Conservation (phyloP, 2,797 vertebrate genomes). For the Trachops cirrhosus region DNA sequence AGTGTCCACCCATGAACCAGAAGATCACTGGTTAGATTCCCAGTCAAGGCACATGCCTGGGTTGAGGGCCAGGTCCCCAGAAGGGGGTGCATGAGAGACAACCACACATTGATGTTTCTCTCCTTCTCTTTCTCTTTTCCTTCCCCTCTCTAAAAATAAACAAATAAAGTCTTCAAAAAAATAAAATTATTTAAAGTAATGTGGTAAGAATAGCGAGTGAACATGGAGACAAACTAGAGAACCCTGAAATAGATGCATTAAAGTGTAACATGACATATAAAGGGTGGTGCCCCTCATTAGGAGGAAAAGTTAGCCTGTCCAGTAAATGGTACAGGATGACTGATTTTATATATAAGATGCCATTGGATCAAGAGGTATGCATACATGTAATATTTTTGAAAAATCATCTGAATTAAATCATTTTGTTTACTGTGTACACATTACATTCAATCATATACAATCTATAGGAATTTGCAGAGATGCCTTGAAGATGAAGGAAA, state of each 20-base stretch:
- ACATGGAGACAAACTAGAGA: neutral
- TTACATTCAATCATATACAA: too few species aligned
- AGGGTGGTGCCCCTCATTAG: neutral
- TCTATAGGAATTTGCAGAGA: neutral
- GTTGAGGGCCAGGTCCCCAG: too few species aligned
- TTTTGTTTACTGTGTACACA: neutral
- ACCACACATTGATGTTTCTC: too few species aligned
- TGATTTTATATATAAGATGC: neutral
- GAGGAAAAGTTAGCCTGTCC: neutral
- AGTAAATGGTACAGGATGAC: neutral
- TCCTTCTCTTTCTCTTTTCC: too few species aligned
- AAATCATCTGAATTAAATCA: neutral
- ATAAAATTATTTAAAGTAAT: neutral
- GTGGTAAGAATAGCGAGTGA: neutral
- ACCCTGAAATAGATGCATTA: neutral
- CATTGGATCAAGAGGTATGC: neutral
- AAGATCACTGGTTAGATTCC: too few species aligned
- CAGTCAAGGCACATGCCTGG: too few species aligned
- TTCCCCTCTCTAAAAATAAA: too few species aligned
- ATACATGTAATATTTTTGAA: neutral
- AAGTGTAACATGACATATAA: neutral
- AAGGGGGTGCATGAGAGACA: too few species aligned
- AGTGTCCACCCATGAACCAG: too few species aligned
- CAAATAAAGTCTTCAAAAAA: too few species aligned
- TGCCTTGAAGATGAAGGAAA: neutral